A percentile compares a stretch with the other conserved stretches of the same genome.
Evolutionary conservation across 2,888 invertebrate genomes (phyloP).

Genomic region (Melikaiella ostensackeni): DNA sequence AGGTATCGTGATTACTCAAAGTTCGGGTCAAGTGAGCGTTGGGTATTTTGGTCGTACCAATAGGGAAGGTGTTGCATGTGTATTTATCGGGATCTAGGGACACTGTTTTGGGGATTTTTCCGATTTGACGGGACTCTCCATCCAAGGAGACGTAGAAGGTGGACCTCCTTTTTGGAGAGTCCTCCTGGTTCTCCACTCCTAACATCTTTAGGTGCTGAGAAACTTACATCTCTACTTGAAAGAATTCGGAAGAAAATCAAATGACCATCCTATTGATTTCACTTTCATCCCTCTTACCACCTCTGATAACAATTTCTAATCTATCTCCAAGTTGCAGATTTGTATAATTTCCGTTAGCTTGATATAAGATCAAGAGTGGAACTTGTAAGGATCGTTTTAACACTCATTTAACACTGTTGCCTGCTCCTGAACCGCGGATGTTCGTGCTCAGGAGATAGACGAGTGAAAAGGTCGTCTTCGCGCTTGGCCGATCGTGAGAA

Average conservation of each 20-base stretch:
- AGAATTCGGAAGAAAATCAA: background rate
- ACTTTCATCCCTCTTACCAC: background rate
- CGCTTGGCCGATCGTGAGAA: conserved; percentile 37
- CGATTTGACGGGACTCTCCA: conserved; percentile 66
- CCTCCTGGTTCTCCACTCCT: conserved; percentile 62
- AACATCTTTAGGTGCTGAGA: conserved; percentile 56
- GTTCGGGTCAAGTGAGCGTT: conserved; percentile 67
- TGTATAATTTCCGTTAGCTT: background rate
- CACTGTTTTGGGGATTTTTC: conserved; percentile 62
- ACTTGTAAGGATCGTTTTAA: background rate
- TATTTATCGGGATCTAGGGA: conserved; percentile 77
- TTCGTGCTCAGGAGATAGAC: background rate
- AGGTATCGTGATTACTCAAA: conserved; percentile 66
- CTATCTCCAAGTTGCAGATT: background rate
- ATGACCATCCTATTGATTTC: background rate
- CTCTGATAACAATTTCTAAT: background rate
- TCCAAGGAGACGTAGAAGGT: conserved; percentile 87
- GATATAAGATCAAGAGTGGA: background rate
- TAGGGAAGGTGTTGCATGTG: conserved; percentile 80
- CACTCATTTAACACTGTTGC: background rate
- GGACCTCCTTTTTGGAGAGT: conserved; percentile 80
- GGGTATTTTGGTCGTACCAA: conserved; percentile 65
- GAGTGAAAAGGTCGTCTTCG: conserved; percentile 25
- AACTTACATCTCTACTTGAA: background rate
- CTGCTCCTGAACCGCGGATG: conserved; percentile 17